phyloP scores from a whole-genome alignment of 2,113 vertebrate species.

The Gallinago undulata region DNA sequence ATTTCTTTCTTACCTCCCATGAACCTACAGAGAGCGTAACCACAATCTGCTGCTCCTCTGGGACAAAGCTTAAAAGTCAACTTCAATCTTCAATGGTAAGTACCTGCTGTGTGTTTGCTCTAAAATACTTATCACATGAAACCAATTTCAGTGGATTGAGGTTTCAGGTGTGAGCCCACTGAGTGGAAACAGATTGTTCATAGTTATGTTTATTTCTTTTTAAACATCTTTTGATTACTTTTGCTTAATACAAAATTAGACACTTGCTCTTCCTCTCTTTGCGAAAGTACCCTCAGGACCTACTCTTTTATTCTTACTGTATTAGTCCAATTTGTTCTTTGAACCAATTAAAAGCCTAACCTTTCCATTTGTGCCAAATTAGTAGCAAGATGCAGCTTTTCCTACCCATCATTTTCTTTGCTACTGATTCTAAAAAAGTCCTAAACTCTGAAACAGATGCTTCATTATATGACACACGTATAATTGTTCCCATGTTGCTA shows the following conservation, averaged over 20 bases:
- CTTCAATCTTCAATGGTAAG: conserved; percentile 1
- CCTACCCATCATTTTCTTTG: not conserved
- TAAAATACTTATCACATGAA: conserved; percentile 15
- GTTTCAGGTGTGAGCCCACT: conserved; percentile 3
- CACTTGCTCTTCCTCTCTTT: not conserved
- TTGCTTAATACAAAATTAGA: not conserved
- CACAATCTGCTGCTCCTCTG: not conserved
- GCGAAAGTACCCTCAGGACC: not conserved
- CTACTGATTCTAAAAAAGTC: not conserved
- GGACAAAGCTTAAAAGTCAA: not conserved
- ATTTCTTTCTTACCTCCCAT: not conserved
- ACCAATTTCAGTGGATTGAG: not conserved
- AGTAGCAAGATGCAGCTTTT: conserved; percentile 1
- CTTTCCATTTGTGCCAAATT: conserved; percentile 36
- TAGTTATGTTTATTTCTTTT: conserved; percentile 13
- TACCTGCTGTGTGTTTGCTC: conserved; percentile 22
- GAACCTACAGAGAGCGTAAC: not conserved
- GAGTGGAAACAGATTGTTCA: conserved; percentile 32
- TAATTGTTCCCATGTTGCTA: conserved; percentile 32
- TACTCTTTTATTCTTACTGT: conserved; percentile 21
- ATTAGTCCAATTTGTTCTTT: conserved; percentile 22
- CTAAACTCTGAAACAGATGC: not conserved
- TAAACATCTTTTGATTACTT: conserved; percentile 39
- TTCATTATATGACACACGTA: conserved; percentile 14
- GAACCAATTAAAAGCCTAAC: conserved; percentile 16